Conservation (phyloP, 2,113 vertebrate genomes). For the Petrocephalus zakoni region DNA sequence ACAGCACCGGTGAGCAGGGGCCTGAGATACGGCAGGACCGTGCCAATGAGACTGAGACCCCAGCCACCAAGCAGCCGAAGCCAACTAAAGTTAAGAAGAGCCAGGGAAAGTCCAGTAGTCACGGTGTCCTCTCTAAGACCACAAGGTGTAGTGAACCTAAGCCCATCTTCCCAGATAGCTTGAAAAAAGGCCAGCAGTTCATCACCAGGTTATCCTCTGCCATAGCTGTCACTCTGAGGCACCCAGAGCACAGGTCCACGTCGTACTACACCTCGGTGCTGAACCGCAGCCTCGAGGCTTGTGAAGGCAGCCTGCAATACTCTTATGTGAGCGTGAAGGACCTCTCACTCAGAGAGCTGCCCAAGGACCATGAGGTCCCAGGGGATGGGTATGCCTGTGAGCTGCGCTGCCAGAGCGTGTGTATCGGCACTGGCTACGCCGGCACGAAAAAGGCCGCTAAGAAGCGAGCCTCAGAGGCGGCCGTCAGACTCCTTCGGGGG, state of each 20-base stretch:
- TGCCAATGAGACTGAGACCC: not conserved
- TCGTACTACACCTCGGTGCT: conserved; percentile 88
- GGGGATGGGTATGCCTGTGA: conserved; percentile 89
- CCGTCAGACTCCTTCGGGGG: conserved; percentile 81
- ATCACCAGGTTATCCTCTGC: conserved; percentile 72
- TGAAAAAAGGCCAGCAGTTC: conserved; percentile 77
- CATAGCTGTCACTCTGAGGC: conserved; percentile 68
- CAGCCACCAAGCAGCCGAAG: not conserved
- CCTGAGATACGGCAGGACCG: not conserved
- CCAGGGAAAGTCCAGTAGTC: conserved; percentile 39
- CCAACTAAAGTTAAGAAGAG: not conserved
- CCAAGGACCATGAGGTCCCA: conserved; percentile 80
- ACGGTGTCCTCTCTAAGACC: conserved; percentile 30
- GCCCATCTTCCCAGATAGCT: conserved; percentile 55
- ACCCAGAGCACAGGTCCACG: conserved; percentile 56
- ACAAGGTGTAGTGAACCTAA: conserved; percentile 45
- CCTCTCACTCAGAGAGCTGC: conserved; percentile 79
- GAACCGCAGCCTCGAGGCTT: conserved; percentile 89
- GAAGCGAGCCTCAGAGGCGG: conserved; percentile 82
- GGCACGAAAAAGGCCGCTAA: conserved; percentile 89
- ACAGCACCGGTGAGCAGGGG: not conserved
- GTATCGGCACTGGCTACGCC: conserved; percentile 87
- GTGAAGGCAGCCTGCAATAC: conserved; percentile 93
- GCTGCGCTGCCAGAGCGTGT: conserved; percentile 85
- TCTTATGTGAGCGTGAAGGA: conserved; percentile 89